Evolutionary conservation across 1,140 invertebrate species (phyloP).

Genomic region (Conus ventricosus): DNA sequence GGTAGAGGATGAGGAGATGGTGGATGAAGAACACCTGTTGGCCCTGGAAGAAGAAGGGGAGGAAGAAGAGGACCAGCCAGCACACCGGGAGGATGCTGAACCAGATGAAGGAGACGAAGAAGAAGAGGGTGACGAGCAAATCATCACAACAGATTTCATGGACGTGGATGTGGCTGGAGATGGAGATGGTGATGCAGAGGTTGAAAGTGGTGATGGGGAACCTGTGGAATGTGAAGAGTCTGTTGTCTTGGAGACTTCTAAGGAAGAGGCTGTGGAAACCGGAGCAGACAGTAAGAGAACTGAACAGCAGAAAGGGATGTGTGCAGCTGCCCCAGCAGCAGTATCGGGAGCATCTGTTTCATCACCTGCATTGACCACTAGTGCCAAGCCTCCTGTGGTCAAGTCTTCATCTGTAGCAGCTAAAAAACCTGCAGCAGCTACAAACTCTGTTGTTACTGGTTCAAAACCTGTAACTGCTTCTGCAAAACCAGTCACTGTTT

Average conservation of each 20-base stretch:
- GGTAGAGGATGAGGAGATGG: slow-evolving; percentile 23
- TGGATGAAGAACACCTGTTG: slow-evolving; percentile 37
- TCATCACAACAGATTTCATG: neutral
- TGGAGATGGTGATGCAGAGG: slow-evolving; percentile 63
- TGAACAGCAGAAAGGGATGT: neutral
- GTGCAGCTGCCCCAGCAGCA: neutral
- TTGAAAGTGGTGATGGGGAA: slow-evolving; percentile 34
- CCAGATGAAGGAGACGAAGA: neutral
- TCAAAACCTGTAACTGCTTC: slow-evolving; percentile 1
- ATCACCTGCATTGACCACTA: neutral
- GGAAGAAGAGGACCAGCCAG: neutral
- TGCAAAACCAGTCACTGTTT: neutral
- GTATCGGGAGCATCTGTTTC: neutral
- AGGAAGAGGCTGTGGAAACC: neutral
- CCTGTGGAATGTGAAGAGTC: slow-evolving; percentile 29
- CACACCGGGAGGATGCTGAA: slow-evolving; percentile 18
- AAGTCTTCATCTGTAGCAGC: neutral
- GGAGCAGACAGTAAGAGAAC: neutral
- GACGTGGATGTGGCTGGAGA: slow-evolving; percentile 44
- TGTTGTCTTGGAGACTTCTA: neutral
- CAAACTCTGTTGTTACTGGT: slow-evolving; percentile 2
- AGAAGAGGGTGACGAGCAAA: neutral
- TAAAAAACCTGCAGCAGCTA: neutral
- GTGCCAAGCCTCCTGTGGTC: slow-evolving; percentile 2
- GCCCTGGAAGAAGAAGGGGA: slow-evolving; percentile 29